phyloP scores from a whole-genome alignment of 2,113 vertebrate species.

The Tringa solitaria region DNA sequence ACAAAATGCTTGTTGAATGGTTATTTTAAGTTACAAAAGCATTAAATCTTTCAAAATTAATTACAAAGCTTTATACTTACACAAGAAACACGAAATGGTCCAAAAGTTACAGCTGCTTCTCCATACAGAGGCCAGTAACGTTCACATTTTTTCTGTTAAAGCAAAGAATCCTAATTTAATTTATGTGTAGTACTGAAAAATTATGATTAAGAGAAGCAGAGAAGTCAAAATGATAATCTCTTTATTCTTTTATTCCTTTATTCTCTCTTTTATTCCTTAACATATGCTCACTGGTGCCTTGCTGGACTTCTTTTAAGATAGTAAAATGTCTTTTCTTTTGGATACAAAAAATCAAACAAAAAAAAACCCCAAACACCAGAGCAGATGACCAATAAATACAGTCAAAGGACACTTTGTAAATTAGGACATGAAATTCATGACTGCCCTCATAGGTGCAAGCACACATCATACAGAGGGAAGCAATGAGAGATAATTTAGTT shows the following conservation, averaged over 20 bases:
- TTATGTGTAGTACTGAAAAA: background rate
- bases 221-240: background rate
- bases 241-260: too few species aligned
- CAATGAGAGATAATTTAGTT: background rate
- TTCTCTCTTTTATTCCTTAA: background rate
- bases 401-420: background rate
- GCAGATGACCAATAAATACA: background rate
- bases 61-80: slow-evolving; percentile 79
- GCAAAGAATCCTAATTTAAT: slow-evolving; percentile 24
- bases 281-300: background rate
- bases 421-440: background rate
- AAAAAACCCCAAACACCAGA: background rate
- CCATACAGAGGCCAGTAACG: slow-evolving; percentile 88
- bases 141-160: slow-evolving; percentile 96
- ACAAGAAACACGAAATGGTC: slow-evolving; percentile 93
- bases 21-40: background rate
- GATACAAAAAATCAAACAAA: background rate
- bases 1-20: background rate
- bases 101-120: slow-evolving; percentile 87
- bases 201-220: background rate
- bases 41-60: background rate
- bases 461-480: background rate
- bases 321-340: background rate
- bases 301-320: background rate
- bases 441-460: background rate